Evolutionary conservation across 2,797 vertebrate genomes (phyloP).

Genomic region (Scleropages formosus): DNA sequence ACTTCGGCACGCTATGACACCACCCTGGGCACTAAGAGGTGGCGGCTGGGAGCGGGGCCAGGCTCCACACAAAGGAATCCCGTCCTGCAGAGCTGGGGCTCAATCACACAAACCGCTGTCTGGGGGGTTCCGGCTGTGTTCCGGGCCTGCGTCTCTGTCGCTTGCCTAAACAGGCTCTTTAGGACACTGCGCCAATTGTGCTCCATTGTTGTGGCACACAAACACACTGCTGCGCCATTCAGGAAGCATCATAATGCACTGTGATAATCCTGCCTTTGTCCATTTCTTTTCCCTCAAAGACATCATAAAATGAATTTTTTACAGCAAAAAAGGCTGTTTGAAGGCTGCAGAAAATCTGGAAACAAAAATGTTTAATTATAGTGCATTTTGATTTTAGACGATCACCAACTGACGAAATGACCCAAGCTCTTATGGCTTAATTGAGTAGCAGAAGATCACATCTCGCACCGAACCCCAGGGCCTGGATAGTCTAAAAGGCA

Average conservation of each 20-base stretch:
- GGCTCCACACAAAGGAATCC: background rate
- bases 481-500: background rate
- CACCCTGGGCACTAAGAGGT: background rate
- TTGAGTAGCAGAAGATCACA: background rate
- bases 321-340: background rate
- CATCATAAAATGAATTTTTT: background rate
- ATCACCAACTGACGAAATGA: too few relatives aligned
- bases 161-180: slow-evolving; percentile 35
- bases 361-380: background rate
- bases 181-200: slow-evolving; percentile 18
- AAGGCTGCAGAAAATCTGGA: background rate
- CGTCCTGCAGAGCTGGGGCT: slow-evolving; percentile 10
- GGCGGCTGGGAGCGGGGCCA: slow-evolving; percentile 2
- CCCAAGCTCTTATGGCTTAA: background rate
- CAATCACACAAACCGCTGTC: slow-evolving; percentile 28
- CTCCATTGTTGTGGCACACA: background rate
- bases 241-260: background rate
- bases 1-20: background rate
- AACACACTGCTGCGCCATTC: slow-evolving; percentile 28
- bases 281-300: slow-evolving; percentile 2
- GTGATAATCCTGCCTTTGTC: background rate
- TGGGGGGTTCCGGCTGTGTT: background rate
- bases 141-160: background rate
- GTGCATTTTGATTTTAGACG: too few relatives aligned
- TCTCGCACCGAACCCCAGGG: background rate